Conservation (phyloP, 1,140 invertebrate genomes). For the Heliothis subflexa region DNA sequence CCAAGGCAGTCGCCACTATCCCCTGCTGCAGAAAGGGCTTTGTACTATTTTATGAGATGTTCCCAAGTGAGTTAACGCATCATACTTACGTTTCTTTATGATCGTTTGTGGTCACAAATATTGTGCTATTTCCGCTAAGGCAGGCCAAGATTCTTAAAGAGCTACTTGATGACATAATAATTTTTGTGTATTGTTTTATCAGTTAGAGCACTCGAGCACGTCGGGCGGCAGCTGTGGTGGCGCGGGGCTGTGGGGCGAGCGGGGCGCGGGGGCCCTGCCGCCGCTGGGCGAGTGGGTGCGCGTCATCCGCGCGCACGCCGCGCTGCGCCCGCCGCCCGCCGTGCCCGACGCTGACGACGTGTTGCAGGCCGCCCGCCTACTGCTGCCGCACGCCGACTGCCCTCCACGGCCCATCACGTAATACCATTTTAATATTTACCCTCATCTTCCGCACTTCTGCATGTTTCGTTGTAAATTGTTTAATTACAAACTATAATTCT, state of each 20-base stretch:
- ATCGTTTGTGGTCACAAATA: too few relatives aligned
- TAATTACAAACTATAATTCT: too few relatives aligned
- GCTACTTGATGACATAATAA: too few relatives aligned
- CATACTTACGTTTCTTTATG: neutral
- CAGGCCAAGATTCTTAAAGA: too few relatives aligned
- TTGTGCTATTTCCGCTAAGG: neutral
- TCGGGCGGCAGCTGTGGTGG: conserved; percentile 74
- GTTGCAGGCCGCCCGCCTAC: conserved; percentile 93
- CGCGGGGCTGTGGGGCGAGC: conserved; percentile 91
- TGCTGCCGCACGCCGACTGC: conserved; percentile 95
- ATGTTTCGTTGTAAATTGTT: too few relatives aligned
- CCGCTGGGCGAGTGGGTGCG: conserved; percentile 95
- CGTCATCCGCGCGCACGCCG: conserved; percentile 93
- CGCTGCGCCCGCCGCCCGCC: conserved; percentile 91
- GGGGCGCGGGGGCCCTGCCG: conserved; percentile 93
- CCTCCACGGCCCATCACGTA: conserved; percentile 90
- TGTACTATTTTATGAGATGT: conserved; percentile 97
- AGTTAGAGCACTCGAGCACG: conserved; percentile 87
- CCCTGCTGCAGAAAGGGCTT: conserved; percentile 89
- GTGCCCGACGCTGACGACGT: conserved; percentile 94
- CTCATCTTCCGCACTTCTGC: too few relatives aligned
- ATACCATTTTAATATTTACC: conserved; percentile 7
- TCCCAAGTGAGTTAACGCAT: conserved; percentile 88
- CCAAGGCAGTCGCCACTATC: conserved; percentile 82
- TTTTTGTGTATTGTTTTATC: conserved; percentile 16